A percentile compares a stretch with the other conserved stretches of the same genome.
phyloP scores from a whole-genome alignment of 2,888 invertebrate genomes.

The Watsonalla binaria region DNA sequence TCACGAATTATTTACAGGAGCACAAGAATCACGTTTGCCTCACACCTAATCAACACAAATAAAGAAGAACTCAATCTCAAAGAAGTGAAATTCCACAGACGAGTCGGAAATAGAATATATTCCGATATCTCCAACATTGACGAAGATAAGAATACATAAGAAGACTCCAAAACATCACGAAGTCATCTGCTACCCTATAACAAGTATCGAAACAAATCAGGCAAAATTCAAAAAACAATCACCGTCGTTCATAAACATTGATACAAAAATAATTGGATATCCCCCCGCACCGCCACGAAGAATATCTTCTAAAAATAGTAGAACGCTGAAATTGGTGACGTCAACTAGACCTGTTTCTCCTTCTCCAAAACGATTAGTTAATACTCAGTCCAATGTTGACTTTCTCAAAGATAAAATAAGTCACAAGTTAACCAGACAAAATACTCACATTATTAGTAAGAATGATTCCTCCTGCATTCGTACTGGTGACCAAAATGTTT shows the following conservation, averaged over 20 bases:
- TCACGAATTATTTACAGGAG: conserved; percentile 50
- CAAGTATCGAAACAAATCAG: conserved; percentile 50
- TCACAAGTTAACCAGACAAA: conserved; percentile 75
- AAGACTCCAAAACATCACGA: conserved; percentile 73
- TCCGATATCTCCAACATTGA: conserved; percentile 88
- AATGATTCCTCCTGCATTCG: conserved; percentile 17
- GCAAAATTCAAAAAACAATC: conserved; percentile 79
- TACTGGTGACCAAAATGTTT: conserved; percentile 16
- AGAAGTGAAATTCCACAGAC: conserved; percentile 81
- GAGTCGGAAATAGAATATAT: conserved; percentile 88
- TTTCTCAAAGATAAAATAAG: conserved; percentile 81
- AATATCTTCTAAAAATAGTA: conserved; percentile 85
- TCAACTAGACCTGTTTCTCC: conserved; percentile 64
- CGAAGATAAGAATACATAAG: conserved; percentile 88
- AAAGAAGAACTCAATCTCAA: conserved; percentile 41
- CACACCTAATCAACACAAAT: conserved; percentile 52
- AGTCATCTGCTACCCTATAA: conserved; percentile 81
- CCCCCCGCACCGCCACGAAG: conserved; percentile 88
- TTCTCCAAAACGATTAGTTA: conserved; percentile 45
- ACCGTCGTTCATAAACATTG: conserved; percentile 74
- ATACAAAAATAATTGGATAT: conserved; percentile 43
- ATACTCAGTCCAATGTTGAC: conserved; percentile 75
- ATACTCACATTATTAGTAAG: conserved; percentile 60
- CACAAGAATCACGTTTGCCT: conserved; percentile 61
- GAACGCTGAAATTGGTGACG: conserved; percentile 82